phyloP scores from a whole-genome alignment of 2,113 vertebrate genomes.

The Macheiramphus alcinus region DNA sequence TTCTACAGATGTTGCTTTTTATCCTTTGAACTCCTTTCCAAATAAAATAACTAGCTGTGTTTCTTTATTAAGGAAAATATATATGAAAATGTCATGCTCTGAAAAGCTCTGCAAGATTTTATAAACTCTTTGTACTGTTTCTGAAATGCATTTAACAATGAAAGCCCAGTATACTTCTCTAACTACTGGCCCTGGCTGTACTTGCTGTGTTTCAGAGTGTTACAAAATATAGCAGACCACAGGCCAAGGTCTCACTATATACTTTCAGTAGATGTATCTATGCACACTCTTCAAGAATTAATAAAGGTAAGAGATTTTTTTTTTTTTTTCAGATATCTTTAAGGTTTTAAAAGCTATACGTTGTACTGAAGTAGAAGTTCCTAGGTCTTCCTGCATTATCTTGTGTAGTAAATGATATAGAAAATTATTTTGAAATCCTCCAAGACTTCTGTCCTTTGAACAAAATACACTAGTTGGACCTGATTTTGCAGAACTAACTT shows the following conservation, averaged over 20 bases:
- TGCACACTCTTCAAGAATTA: constrained; percentile 79
- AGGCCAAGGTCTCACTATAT: constrained; percentile 79
- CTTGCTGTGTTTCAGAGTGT: constrained; percentile 70
- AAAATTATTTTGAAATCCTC: background rate
- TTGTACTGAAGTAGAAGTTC: background rate
- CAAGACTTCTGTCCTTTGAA: background rate
- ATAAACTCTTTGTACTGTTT: background rate
- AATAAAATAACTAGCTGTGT: background rate
- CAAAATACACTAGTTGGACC: background rate
- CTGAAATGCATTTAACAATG: background rate
- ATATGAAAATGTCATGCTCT: background rate
- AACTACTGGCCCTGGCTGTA: background rate
- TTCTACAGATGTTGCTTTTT: background rate
- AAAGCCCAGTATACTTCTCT: background rate
- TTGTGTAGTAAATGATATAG: background rate
- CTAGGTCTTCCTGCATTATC: background rate
- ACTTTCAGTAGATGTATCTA: constrained; percentile 84
- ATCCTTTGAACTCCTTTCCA: background rate
- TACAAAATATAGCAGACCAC: constrained; percentile 84
- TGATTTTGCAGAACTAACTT: background rate
- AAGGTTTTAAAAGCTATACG: background rate
- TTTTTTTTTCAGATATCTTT: background rate
- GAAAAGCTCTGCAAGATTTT: background rate
- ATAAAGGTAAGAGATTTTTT: constrained; percentile 74
- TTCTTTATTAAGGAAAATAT: background rate